phyloP scores from a whole-genome alignment of 2,113 vertebrate species.

The Cyprinodon brontotheroides region DNA sequence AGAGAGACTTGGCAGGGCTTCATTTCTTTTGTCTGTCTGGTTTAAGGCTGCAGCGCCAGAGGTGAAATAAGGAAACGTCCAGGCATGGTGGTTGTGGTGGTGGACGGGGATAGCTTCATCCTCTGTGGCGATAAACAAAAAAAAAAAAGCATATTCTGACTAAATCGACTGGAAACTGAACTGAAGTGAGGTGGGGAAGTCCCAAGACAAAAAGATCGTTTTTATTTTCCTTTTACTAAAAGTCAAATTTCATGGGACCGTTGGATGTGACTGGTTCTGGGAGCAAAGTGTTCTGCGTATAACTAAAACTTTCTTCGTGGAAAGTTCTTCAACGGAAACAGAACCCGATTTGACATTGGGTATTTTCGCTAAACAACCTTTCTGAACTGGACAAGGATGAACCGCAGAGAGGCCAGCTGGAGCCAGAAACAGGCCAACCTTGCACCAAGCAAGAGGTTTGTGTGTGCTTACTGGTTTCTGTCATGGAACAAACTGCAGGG shows the following conservation, averaged over 20 bases:
- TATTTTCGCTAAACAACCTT: neutral
- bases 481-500: neutral
- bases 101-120: slow-evolving; percentile 62
- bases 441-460: slow-evolving; percentile 41
- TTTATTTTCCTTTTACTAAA: neutral
- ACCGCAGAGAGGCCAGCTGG: neutral
- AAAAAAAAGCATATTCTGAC: slow-evolving; percentile 27
- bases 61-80: slow-evolving; percentile 89
- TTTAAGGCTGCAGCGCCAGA: slow-evolving; percentile 88
- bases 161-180: slow-evolving; percentile 19
- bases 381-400: slow-evolving; percentile 16
- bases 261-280: slow-evolving; percentile 21
- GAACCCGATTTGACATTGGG: slow-evolving; percentile 8
- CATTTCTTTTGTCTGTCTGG: slow-evolving; percentile 93
- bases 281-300: slow-evolving; percentile 9
- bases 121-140: slow-evolving; percentile 69
- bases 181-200: slow-evolving; percentile 15
- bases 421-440: slow-evolving; percentile 38
- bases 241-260: slow-evolving; percentile 9
- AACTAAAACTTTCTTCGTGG: neutral
- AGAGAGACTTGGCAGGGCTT: slow-evolving; percentile 93
- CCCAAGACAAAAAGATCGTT: slow-evolving; percentile 31
- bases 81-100: slow-evolving; percentile 56
- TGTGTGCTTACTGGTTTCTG: slow-evolving; percentile 8
- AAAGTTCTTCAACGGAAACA: neutral